Conservation (phyloP, 2,888 invertebrate species). For the Doris montereyensis region DNA sequence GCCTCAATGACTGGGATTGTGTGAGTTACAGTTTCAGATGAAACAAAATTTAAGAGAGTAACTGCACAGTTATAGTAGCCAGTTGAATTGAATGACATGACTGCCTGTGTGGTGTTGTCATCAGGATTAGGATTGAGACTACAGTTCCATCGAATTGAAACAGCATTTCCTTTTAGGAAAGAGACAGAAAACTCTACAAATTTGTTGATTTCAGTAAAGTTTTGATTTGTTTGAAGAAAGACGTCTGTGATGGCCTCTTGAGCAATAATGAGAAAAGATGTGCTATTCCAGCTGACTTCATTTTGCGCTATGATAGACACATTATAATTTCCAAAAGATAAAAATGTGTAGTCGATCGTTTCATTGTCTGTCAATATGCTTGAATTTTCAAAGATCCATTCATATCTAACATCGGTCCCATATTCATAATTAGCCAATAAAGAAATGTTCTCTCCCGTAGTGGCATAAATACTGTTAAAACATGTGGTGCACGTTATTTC, state of each 20-base stretch:
- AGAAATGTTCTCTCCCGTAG: constrained; percentile 13
- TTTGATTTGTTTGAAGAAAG: constrained; percentile 41
- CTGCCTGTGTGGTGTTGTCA: constrained; percentile 14
- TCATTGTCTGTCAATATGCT: background rate
- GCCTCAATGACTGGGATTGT: constrained; percentile 43
- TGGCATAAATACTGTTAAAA: background rate
- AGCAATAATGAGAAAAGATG: constrained; percentile 44
- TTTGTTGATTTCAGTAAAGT: too few species aligned
- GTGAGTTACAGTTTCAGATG: constrained; percentile 23
- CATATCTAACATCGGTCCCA: constrained; percentile 8
- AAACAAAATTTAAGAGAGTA: constrained; percentile 45
- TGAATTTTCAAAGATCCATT: constrained; percentile 25
- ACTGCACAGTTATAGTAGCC: constrained; percentile 43
- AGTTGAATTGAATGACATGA: constrained; percentile 37
- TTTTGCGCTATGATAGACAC: constrained; percentile 43
- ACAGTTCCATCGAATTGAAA: constrained; percentile 34
- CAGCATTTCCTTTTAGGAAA: constrained; percentile 38
- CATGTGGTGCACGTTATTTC: constrained; percentile 15
- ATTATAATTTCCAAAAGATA: constrained; percentile 29
- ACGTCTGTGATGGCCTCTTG: constrained; percentile 45
- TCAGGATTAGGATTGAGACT: too few species aligned
- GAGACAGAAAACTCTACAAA: too few species aligned
- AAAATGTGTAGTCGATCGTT: background rate
- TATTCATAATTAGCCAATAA: constrained; percentile 1
- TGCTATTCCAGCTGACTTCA: constrained; percentile 42